These are phyloP conservation scores for Malaclemys terrapin DNA, from an alignment of 2,113 vertebrate genomes.

Conservation along the genomic window DNA sequence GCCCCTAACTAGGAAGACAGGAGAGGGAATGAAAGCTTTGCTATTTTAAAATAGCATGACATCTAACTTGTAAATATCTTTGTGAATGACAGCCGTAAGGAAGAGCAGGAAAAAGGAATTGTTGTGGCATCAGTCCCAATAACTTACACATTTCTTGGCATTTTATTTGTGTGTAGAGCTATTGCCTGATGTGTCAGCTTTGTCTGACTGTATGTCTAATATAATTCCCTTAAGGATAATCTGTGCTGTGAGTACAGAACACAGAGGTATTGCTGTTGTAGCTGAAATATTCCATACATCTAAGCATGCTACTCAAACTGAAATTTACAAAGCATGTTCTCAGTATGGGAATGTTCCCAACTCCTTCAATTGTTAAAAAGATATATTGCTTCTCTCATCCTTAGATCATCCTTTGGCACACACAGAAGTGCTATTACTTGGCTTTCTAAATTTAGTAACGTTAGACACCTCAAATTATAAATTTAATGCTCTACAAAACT, in stretches of 20 bases:
- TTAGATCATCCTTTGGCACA: slow-evolving; percentile 72
- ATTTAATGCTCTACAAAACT: slow-evolving; percentile 28
- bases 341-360: slow-evolving; percentile 29
- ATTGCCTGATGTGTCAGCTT: slow-evolving; percentile 31
- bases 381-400: slow-evolving; percentile 66
- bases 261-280: slow-evolving; percentile 7
- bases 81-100: neutral
- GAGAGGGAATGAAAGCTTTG: neutral
- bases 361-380: slow-evolving; percentile 68
- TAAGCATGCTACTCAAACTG: neutral
- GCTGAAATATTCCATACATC: slow-evolving; percentile 58
- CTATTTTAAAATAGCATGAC: neutral
- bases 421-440: slow-evolving; percentile 43
- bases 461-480: slow-evolving; percentile 33
- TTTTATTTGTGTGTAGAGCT: slow-evolving; percentile 36
- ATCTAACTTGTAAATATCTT: neutral
- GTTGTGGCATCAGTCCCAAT: neutral
- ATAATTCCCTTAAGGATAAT: slow-evolving; percentile 54
- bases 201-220: slow-evolving; percentile 57
- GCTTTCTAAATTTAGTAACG: slow-evolving; percentile 69
- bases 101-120: neutral
- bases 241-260: slow-evolving; percentile 34
- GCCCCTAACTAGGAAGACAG: neutral
- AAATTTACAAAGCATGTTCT: slow-evolving; percentile 57
- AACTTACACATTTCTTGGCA: neutral